These are phyloP conservation scores for Alviniconcha marisindica DNA, from an alignment of 1,140 invertebrate genomes.

Conservation along the genomic window DNA sequence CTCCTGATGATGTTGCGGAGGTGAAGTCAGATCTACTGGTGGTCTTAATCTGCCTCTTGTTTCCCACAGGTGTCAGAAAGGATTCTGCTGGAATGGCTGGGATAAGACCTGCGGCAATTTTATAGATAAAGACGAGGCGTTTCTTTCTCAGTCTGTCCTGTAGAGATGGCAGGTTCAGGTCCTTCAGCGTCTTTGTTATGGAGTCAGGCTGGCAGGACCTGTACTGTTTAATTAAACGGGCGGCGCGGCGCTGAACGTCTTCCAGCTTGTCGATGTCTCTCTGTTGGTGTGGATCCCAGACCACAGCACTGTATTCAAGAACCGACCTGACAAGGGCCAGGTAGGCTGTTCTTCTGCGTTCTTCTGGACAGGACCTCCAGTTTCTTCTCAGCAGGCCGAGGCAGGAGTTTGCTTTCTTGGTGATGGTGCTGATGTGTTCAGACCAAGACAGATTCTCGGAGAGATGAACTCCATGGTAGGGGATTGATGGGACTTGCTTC, in stretches of 20 bases:
- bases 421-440: slow-evolving; percentile 37
- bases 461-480: slow-evolving; percentile 43
- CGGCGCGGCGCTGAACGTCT: slow-evolving; percentile 33
- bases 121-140: slow-evolving; percentile 41
- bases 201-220: slow-evolving; percentile 15
- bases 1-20: too few relatives aligned
- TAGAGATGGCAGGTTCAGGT: slow-evolving; percentile 8
- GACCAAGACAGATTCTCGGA: slow-evolving; percentile 35
- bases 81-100: neutral
- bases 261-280: slow-evolving; percentile 36
- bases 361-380: slow-evolving; percentile 34
- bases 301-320: slow-evolving; percentile 41
- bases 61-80: neutral
- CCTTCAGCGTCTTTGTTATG: slow-evolving; percentile 28
- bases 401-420: slow-evolving; percentile 44
- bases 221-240: slow-evolving; percentile 35
- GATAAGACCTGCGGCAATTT: slow-evolving; percentile 24
- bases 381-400: slow-evolving; percentile 49
- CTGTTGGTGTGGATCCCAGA: slow-evolving; percentile 46
- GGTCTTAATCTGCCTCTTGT: neutral
- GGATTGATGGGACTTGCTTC: slow-evolving; percentile 42
- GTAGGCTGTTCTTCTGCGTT: slow-evolving; percentile 40
- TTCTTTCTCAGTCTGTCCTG: slow-evolving; percentile 26
- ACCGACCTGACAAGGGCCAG: slow-evolving; percentile 38
- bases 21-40: too few relatives aligned